phyloP scores from a whole-genome alignment of 2,113 vertebrate species.

The Dinomys branickii region DNA sequence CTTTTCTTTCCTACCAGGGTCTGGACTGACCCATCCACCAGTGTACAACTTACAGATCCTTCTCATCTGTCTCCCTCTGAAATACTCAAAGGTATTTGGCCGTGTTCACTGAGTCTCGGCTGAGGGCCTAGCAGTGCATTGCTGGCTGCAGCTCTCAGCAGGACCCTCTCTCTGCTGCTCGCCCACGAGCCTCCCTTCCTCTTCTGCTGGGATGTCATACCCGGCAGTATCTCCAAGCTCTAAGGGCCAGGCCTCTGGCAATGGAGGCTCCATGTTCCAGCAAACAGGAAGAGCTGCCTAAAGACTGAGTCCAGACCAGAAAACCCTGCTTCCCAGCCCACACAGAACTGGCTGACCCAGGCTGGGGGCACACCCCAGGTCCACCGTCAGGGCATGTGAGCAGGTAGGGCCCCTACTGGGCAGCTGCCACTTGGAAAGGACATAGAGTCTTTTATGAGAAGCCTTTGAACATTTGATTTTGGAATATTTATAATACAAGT shows the following conservation, averaged over 20 bases:
- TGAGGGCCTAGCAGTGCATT: neutral
- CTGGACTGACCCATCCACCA: too few relatives aligned
- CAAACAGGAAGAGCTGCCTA: neutral
- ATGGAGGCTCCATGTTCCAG: too few relatives aligned
- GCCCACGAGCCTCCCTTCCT: neutral
- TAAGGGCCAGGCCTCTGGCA: neutral
- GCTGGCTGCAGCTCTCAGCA: neutral
- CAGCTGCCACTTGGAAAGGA: neutral
- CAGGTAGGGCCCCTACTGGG: too few relatives aligned
- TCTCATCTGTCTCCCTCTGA: neutral
- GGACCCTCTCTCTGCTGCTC: neutral
- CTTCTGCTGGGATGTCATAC: neutral
- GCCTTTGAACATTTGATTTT: neutral
- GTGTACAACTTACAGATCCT: neutral
- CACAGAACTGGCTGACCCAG: fast-evolving
- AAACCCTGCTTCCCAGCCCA: neutral
- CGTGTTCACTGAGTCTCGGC: neutral
- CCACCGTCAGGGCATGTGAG: neutral
- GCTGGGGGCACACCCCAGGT: neutral
- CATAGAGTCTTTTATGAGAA: neutral
- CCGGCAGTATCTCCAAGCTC: neutral
- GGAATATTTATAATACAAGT: neutral
- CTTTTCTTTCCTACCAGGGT: neutral
- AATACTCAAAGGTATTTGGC: neutral
- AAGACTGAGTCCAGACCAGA: neutral